Evolutionary conservation across 2,888 invertebrate genomes (phyloP), one percentile per base, ranked within the genome.

Genomic region (Teleogryllus oceanicus): DNA sequence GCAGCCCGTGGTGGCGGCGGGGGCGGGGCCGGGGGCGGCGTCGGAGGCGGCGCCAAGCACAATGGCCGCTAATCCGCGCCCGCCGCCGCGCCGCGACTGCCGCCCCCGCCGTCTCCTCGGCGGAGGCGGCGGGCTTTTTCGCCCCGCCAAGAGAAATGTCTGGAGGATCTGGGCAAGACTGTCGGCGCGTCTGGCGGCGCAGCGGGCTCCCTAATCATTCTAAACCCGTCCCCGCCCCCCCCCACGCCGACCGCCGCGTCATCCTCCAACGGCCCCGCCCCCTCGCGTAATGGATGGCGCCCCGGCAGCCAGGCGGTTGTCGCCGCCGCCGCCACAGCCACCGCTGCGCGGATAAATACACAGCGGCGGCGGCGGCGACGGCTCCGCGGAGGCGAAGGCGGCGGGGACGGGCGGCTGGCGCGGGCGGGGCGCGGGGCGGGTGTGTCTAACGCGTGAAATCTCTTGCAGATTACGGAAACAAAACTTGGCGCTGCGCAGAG

Each of bases 391-490:
- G 62, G 62, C 62, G n/a, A 62, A 62, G 62, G 62, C n/a, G 62
- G 0, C 13, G 62, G 62, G 16, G 62, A 62, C 4, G 62, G 62
- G n/a, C 16, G 62, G n/a, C 62, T 13, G 16, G n/a, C 16, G 13
- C 0, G 62, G 62, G n/a, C 62, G 62, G n/a, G 62, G 13, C 62
- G 62, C 62, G 13, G 62, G 62, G 62, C 13, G 62, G 62, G 16
- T 62, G 62, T 62, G 62, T 62, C 62, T 62, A 62, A 62, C 62
- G 62, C 62, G 62, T 62, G 62, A 62, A 62, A 62, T 62, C 62
- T 62, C 62, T 62, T 62, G 62, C 62, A 62, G 62, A 62, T 62
- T 62, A 62, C 62, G 62, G 62, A 62, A 62, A 62, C 62, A 62
- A 62, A 62, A 62, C 62, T 62, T 62, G 62, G 62, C 62, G 62